Evolutionary conservation across 2,797 vertebrate species (phyloP).

Genomic region (Mastacembelus armatus): DNA sequence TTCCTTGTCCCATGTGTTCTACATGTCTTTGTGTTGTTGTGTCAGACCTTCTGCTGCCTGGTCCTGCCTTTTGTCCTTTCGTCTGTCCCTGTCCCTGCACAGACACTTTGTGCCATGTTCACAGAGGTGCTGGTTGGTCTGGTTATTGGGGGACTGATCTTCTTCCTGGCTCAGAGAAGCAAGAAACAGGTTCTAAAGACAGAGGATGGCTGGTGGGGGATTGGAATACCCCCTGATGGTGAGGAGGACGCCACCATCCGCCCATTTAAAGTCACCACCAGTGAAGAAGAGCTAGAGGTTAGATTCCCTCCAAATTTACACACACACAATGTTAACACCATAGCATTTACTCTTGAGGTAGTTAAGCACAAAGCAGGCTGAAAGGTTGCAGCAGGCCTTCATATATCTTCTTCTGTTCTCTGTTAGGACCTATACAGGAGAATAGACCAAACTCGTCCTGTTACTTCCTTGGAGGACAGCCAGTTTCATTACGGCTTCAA

Average conservation of each 20-base stretch:
- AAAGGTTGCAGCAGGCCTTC: too few species aligned
- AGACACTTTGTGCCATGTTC: slow-evolving; percentile 71
- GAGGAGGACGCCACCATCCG: slow-evolving; percentile 79
- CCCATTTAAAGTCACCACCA: slow-evolving; percentile 84
- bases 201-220: slow-evolving; percentile 90
- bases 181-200: slow-evolving; percentile 80
- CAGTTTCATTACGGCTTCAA: slow-evolving; percentile 91
- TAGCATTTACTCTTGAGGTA: neutral
- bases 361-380: neutral
- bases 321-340: too few species aligned
- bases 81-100: neutral
- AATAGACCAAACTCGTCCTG: slow-evolving; percentile 84
- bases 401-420: slow-evolving; percentile 1
- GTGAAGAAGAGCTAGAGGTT: slow-evolving; percentile 87
- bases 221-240: slow-evolving; percentile 55
- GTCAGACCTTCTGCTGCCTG: neutral
- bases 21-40: too few species aligned
- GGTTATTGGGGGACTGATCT: slow-evolving; percentile 79
- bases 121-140: slow-evolving; percentile 72
- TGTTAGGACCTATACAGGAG: slow-evolving; percentile 89
- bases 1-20: too few species aligned
- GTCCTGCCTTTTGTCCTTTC: neutral
- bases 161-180: slow-evolving; percentile 77
- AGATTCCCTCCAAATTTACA: neutral
- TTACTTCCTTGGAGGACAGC: slow-evolving; percentile 84